phyloP scores from a whole-genome alignment of 2,888 invertebrate genomes.

The Acleris cristana region DNA sequence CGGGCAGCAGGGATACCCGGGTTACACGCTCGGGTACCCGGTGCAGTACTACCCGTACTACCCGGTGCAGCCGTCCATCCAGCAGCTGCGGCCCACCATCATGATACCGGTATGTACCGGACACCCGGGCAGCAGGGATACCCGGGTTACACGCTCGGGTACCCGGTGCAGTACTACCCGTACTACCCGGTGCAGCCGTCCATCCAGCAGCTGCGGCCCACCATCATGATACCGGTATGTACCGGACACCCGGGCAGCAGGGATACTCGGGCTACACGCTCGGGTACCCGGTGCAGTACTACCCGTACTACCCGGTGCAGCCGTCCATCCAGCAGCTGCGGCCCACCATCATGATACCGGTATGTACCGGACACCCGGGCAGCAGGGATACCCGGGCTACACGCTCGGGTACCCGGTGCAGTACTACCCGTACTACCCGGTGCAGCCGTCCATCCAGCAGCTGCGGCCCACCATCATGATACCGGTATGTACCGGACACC shows the following conservation, averaged over 20 bases:
- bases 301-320: too few species aligned
- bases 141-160: slow-evolving; percentile 85
- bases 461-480: too few species aligned
- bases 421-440: too few species aligned
- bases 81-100: slow-evolving; percentile 88
- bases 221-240: slow-evolving; percentile 90
- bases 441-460: too few species aligned
- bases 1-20: slow-evolving; percentile 45
- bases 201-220: slow-evolving; percentile 87
- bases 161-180: slow-evolving; percentile 89
- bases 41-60: slow-evolving; percentile 90
- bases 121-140: not conserved
- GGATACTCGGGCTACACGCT: too few species aligned
- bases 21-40: slow-evolving; percentile 88
- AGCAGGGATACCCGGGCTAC: too few species aligned
- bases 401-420: too few species aligned
- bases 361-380: too few species aligned
- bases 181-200: slow-evolving; percentile 89
- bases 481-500: too few species aligned
- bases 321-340: too few species aligned
- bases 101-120: slow-evolving; percentile 86
- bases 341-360: too few species aligned
- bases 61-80: slow-evolving; percentile 87
- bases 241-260: not conserved
- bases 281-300: too few species aligned